A percentile compares a stretch with the other conserved stretches of the same genome.
Conservation (phyloP, 2,888 invertebrate genomes). For the Drosophila kanekoi region DNA sequence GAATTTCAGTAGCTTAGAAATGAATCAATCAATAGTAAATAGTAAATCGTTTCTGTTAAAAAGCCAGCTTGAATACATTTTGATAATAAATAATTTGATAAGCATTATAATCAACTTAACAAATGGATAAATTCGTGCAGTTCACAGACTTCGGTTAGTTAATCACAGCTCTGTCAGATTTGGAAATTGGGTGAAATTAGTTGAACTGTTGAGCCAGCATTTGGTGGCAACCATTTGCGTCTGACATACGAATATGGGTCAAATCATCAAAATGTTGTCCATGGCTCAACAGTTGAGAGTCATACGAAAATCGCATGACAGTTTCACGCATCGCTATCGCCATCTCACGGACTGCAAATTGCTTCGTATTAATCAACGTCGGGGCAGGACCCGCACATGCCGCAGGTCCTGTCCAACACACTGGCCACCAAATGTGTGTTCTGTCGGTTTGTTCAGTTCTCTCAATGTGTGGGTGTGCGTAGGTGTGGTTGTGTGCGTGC, state of each 20-base stretch:
- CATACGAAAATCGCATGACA: conserved; percentile 58
- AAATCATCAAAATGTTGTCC: conserved; percentile 46
- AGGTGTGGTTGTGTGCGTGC: conserved; percentile 33
- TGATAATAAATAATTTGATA: not conserved
- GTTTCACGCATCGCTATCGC: conserved; percentile 62
- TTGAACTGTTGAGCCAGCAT: conserved; percentile 30
- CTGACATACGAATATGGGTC: conserved; percentile 43
- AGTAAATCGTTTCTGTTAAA: no score
- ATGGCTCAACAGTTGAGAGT: conserved; percentile 54
- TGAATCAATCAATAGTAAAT: no score
- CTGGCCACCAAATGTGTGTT: conserved; percentile 51
- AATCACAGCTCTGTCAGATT: not conserved
- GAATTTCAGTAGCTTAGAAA: no score
- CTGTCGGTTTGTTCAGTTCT: conserved; percentile 47
- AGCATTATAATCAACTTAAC: not conserved
- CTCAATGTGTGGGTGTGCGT: conserved; percentile 10
- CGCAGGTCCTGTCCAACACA: conserved; percentile 53
- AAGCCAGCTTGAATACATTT: not conserved
- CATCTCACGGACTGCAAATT: conserved; percentile 47
- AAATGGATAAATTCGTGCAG: not conserved
- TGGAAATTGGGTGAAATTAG: conserved; percentile 2
- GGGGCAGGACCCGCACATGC: conserved; percentile 48
- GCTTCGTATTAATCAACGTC: conserved; percentile 73
- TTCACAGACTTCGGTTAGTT: not conserved
- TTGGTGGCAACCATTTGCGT: conserved; percentile 25